A percentile compares a stretch with the other conserved stretches of the same genome.
phyloP scores from a whole-genome alignment of 1,140 invertebrate genomes.

The Rhagoletis zephyria region DNA sequence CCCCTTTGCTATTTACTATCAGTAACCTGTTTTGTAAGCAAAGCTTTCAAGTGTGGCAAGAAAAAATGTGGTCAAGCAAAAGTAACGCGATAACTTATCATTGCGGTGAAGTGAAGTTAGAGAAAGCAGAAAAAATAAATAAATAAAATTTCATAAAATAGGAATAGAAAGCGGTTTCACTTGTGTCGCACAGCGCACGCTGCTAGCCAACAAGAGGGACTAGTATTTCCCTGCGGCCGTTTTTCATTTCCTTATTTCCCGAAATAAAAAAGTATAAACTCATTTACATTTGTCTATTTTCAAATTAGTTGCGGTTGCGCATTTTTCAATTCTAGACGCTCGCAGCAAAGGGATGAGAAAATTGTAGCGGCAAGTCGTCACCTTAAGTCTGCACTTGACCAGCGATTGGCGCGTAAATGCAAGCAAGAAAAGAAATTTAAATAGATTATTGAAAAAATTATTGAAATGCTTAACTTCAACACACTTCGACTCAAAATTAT shows the following conservation, averaged over 20 bases:
- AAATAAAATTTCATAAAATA: background rate
- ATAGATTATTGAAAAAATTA: background rate
- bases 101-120: background rate
- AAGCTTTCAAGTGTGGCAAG: background rate
- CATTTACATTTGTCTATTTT: constrained; percentile 32
- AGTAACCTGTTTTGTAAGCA: background rate
- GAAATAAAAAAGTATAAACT: background rate
- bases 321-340: background rate
- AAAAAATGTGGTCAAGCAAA: constrained; percentile 33
- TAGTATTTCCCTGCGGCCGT: constrained; percentile 59
- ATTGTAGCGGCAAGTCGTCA: constrained; percentile 69
- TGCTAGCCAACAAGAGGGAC: background rate
- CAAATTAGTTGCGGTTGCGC: constrained; percentile 1
- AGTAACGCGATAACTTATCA: constrained; percentile 18
- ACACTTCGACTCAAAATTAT: no score
- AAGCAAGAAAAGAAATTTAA: background rate
- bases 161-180: background rate
- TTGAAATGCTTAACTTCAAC: no score
- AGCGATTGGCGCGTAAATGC: background rate
- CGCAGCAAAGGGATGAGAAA: constrained; percentile 36
- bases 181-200: background rate
- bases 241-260: constrained; percentile 66
- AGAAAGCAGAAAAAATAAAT: background rate
- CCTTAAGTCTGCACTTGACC: constrained; percentile 63
- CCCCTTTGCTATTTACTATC: background rate